Conservation (phyloP, 2,888 invertebrate genomes). For the Nymphalis urticae region DNA sequence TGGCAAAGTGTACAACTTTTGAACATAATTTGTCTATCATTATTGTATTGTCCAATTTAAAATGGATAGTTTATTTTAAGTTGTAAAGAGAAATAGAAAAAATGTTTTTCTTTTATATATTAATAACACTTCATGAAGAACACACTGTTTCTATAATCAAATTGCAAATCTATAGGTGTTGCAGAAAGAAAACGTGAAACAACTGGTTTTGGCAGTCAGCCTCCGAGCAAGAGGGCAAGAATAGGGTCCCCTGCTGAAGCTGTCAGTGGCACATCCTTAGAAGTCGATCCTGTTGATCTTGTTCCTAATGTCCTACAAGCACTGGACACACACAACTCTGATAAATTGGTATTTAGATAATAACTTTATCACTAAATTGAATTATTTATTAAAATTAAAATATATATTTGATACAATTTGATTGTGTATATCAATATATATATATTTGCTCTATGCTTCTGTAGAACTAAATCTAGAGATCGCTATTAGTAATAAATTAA, state of each 20-base stretch:
- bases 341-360: slow-evolving; percentile 83
- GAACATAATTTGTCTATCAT: too few relatives aligned
- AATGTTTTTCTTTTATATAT: neutral
- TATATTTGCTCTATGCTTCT: too few relatives aligned
- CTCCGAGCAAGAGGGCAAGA: slow-evolving; percentile 72
- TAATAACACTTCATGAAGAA: neutral
- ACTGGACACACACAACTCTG: slow-evolving; percentile 89
- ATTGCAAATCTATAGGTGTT: slow-evolving; percentile 56
- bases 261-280: slow-evolving; percentile 82
- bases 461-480: too few relatives aligned
- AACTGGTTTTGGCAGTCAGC: slow-evolving; percentile 80
- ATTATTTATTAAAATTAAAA: too few relatives aligned
- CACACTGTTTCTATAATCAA: neutral
- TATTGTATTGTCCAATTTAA: too few relatives aligned
- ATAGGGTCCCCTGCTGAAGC: slow-evolving; percentile 75
- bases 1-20: too few relatives aligned
- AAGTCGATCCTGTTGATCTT: slow-evolving; percentile 90
- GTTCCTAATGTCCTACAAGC: slow-evolving; percentile 88
- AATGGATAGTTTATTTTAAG: too few relatives aligned
- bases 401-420: too few relatives aligned
- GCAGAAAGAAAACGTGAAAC: slow-evolving; percentile 87
- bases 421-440: too few relatives aligned
- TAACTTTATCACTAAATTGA: neutral
- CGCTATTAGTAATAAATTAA: too few relatives aligned
- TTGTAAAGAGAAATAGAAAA: too few relatives aligned